Evolutionary conservation across 2,888 invertebrate genomes (phyloP).

Genomic region (Tetropium fuscum): DNA sequence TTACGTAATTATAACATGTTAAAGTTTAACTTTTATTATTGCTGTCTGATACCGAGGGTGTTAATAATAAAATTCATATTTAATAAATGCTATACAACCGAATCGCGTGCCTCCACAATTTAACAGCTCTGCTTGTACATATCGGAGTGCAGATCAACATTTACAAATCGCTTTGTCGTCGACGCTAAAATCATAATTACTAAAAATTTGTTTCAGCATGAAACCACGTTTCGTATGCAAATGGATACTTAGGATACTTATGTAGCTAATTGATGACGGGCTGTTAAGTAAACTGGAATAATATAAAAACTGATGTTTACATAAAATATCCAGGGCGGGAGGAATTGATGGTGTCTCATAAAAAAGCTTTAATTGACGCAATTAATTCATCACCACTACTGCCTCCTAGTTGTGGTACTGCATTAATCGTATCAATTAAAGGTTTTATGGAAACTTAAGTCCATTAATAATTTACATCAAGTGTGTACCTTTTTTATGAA

Average conservation of each 20-base stretch:
- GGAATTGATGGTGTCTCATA: no score
- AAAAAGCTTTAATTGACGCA: no score
- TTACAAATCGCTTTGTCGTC: slow-evolving; percentile 43
- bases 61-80: slow-evolving; percentile 19
- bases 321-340: no score
- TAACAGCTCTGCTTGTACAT: slow-evolving; percentile 35
- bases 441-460: no score
- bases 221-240: slow-evolving; percentile 35
- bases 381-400: no score
- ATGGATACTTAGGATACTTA: slow-evolving; percentile 29
- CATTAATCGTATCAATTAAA: no score
- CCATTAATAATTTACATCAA: no score
- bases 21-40: not conserved
- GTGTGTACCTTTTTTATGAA: no score
- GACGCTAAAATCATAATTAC: slow-evolving; percentile 40
- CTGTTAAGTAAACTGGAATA: slow-evolving; percentile 24
- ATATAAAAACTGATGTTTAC: slow-evolving; percentile 18
- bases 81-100: slow-evolving; percentile 16
- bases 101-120: slow-evolving; percentile 34
- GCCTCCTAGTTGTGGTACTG: no score
- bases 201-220: slow-evolving; percentile 38
- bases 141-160: slow-evolving; percentile 39
- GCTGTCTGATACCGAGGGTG: not conserved
- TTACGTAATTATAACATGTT: no score
- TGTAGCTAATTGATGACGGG: slow-evolving; percentile 16